Base-by-base conservation (phyloP, 1,140 invertebrate species). In the Drosophila littoralis region DNA sequence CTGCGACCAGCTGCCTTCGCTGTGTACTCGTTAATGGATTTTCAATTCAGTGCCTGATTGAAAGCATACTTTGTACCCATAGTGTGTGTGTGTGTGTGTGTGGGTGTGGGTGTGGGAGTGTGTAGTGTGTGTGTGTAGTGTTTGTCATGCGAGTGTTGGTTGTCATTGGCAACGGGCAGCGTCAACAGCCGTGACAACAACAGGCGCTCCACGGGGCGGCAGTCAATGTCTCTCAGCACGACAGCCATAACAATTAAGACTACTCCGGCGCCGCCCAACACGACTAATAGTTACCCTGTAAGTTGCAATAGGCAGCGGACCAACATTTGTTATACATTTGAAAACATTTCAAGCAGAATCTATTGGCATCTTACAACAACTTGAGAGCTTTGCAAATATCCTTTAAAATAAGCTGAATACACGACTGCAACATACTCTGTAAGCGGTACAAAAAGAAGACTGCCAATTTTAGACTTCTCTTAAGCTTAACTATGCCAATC, bases 21-120 rank as follows among this genome's bases (percentile, higher is more conserved):
- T 78, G 85, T 89, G 84, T 89, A 84, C 80, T 89, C 84, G 84
- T 89, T 89, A 89, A 89, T 89, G 84, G 84, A 89, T 89, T 89
- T 89, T 89, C 84, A 89, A 89, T 89, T 89, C 84, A 90, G 80
- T 81, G 80, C 84, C 85, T 89, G 84, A 89, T 89, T 89, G 85
- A 84, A 89, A 90, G 85, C 84, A 89, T 88, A 89, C 84, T 89
- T 81, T 84, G 72, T 79, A 55, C 63, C 38, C n/a, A 28, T 13
- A 52, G 32, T 60, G 67, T 46, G n/a, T 40, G 35, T 52, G 51
- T 38, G 38, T 38, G 61, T 68, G 60, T 51, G 58, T 65, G 48
- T 32, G 50, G 45, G 77, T 58, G 66, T 40, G 57, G n/a, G 60
- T 51, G 58, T 65, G 48, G 17, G 50, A 45, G 77, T 58, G 66